Base-by-base conservation (phyloP, 2,797 vertebrate genomes). In the Phoeniculus purpureus region DNA sequence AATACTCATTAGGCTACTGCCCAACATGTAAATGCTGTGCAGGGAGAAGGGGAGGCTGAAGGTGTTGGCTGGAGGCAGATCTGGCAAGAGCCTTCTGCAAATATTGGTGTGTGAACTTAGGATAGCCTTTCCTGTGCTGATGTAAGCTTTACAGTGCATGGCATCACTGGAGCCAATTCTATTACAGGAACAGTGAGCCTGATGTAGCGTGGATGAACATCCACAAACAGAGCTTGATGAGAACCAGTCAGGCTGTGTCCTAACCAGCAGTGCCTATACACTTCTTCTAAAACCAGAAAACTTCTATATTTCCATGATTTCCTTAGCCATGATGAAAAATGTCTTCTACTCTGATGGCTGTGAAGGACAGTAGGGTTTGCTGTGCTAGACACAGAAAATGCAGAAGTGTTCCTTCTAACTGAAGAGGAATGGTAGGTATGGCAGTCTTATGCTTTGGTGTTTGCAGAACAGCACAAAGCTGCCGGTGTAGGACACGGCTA, bases 171-270 rank as follows among this genome's bases (percentile, higher is more conserved):
- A 50, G 59, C 19, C 19, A 9, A 2, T 43, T 67, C 67, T 48
- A 31, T 29, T 34, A 17, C 1, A 0, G 5, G 10, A 48, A 10
- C 26, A 32, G 1, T 2, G 12, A 76, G 21, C 16, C n/a, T 0
- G 0, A 12, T 22, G 14, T 25, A 25, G 20, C 2, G 11, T 16
- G 20, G 13, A 11, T 21, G 48, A 27, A 15, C 10, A 1, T 9
- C 16, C 14, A 37, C 10, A 10, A 25, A 31, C 2, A 19, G 26
- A 64, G 43, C 34, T 50, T 52, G 15, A 2, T 8, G 66, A 51
- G 52, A 64, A 64, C 32, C 55, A 52, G 21, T 23, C 25, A 7
- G 47, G 10, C 68, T 79, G 22, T 72, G 61, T 48, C 4, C 0
- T 45, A 23, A 37, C 23, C 25, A 71, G 54, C 27, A 61, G 31